A percentile compares a stretch with the other conserved stretches of the same genome.
Evolutionary conservation across 2,888 invertebrate species (phyloP).

Genomic region (Leptogaster cylindrica): DNA sequence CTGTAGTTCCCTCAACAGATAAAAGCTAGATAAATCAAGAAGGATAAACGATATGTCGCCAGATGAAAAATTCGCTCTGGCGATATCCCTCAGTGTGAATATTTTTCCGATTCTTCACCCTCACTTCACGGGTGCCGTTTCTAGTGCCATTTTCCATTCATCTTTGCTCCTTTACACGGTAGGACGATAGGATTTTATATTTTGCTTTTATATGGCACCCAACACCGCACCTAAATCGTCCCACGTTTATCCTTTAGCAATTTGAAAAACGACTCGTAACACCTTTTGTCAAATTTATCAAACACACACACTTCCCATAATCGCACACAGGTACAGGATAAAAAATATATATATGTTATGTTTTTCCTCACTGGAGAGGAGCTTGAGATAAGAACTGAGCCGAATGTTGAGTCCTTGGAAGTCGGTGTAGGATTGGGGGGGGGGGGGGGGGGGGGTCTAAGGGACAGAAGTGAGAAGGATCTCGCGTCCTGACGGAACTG

Average conservation of each 20-base stretch:
- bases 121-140: constrained; percentile 9
- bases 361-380: neutral
- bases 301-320: constrained; percentile 25
- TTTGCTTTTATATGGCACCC: constrained; percentile 14
- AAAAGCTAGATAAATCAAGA: constrained; percentile 54
- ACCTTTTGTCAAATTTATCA: constrained; percentile 38
- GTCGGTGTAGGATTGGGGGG: too few species aligned
- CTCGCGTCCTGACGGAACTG: neutral
- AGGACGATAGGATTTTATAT: constrained; percentile 19
- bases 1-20: constrained; percentile 24
- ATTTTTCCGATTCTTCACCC: constrained; percentile 27
- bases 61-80: constrained; percentile 49
- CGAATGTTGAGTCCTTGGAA: neutral
- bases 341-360: too few species aligned
- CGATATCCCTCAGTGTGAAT: constrained; percentile 45
- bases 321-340: neutral
- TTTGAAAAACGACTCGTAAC: constrained; percentile 38
- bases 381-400: constrained; percentile 2
- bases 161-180: constrained; percentile 15
- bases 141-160: constrained; percentile 23
- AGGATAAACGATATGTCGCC: constrained; percentile 57
- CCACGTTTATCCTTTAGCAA: constrained; percentile 31
- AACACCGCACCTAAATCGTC: constrained; percentile 25
- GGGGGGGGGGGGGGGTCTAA: neutral
- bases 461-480: neutral